A percentile compares a stretch with the other conserved stretches of the same genome.
Evolutionary conservation across 2,888 invertebrate genomes (phyloP).

Genomic region (Tetragnatha montana): DNA sequence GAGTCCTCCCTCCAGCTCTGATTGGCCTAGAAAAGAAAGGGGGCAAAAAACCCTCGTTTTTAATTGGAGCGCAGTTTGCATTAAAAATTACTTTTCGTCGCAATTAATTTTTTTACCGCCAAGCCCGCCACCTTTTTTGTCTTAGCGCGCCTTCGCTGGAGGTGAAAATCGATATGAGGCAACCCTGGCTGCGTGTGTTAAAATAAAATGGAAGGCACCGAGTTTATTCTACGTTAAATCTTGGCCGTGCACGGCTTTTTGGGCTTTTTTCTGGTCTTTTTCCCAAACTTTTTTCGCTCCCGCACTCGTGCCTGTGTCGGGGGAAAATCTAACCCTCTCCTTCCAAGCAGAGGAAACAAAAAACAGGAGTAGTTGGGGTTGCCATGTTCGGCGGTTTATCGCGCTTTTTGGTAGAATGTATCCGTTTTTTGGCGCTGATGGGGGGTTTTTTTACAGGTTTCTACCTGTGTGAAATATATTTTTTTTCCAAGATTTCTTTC

Average conservation of each 20-base stretch:
- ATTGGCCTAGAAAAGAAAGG: constrained; percentile 58
- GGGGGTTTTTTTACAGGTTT: too few relatives aligned
- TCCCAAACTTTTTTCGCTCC: constrained; percentile 1
- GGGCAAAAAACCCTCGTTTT: constrained; percentile 67
- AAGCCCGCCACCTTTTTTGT: constrained; percentile 33
- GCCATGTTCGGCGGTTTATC: constrained; percentile 11
- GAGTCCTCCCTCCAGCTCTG: constrained; percentile 62
- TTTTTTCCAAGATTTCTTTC: neutral
- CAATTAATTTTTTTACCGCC: constrained; percentile 61
- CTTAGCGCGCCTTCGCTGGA: constrained; percentile 10
- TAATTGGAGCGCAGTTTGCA: constrained; percentile 71
- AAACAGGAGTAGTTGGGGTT: neutral
- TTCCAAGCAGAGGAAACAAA: constrained; percentile 48
- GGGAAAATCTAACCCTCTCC: constrained; percentile 66
- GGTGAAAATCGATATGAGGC: constrained; percentile 57
- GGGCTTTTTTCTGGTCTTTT: neutral
- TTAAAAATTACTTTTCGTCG: constrained; percentile 69
- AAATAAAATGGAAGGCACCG: constrained; percentile 63
- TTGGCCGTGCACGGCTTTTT: constrained; percentile 32
- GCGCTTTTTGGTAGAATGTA: neutral
- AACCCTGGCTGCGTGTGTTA: constrained; percentile 63
- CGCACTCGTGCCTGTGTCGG: neutral
- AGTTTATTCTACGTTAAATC: constrained; percentile 60
- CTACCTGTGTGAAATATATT: neutral
- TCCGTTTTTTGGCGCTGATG: too few relatives aligned